Evolutionary conservation across 1,140 invertebrate genomes (phyloP), one percentile per base, ranked within the genome.

Genomic region (Hermatobates lingyangjiaoensis): DNA sequence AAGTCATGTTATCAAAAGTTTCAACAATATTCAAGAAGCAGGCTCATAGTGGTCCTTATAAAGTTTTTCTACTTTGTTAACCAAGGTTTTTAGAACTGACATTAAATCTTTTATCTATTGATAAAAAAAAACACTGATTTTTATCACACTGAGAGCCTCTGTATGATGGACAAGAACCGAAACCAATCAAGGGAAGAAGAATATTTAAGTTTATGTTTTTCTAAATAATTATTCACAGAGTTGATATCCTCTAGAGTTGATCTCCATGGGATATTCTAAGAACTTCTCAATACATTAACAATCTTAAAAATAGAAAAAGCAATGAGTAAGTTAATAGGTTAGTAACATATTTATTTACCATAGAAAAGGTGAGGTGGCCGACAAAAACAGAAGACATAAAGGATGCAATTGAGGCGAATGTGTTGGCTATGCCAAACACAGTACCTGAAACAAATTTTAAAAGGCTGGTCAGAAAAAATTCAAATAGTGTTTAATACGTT

Each of bases 341-440:
- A n/a, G n/a, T n/a, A n/a, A n/a, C n/a, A n/a, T n/a, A n/a, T n/a
- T n/a, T n/a, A n/a, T n/a, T 76, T 63, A 79, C 76, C 58, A 84
- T 74, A 3, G 80, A 62, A 26, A 79, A 74, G 1, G 87, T 91
- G 12, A 94, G 69, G 23, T 73, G 68, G 21, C 85, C 87, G 18
- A 90, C 86, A 69, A 92, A 79, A 59, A 74, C 74, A 0, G 86
- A 82, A 28, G 86, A 89, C 0, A 91, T 60, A 63, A 81, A 91
- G 20, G 88, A 88, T 18, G 87, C 86, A 42, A 89, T 68, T 0
- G 87, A 90, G 0, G 87, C 88, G 48, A 91, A 63, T 0, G 87
- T 91, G 62, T 92, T 93, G 3, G 87, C 84, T 61, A 93, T 73
- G 5, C 88, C 89, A 67, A 92, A 91, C 50, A 93, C 81, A 1